Base-by-base conservation (phyloP, 2,888 invertebrate genomes). In the Ariolimax columbianus region DNA sequence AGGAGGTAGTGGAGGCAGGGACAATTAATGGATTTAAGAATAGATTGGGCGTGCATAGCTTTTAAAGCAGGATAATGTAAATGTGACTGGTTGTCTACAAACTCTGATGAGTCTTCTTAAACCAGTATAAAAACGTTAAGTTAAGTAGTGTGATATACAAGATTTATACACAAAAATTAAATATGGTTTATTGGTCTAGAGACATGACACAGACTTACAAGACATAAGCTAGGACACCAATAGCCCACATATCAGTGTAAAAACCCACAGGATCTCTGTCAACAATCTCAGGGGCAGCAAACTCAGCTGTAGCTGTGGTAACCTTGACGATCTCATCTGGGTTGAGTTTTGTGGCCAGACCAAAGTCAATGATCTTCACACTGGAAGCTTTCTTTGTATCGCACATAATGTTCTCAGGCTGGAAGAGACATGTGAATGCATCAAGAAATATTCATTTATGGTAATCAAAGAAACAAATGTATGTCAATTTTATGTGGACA, bases 201-300 rank as follows among this genome's bases (percentile, higher is more conserved):
- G 23, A 63, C 59, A n/a, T n/a, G 59, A 75, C 9, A 47, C 30
- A 19, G 63, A 96, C 97, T 97, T 95, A 98, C 97, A 99, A 95
- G 68, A 99, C 99, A 93, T 99, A 99, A 30, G 97, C 96, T n/a
- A 99, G 95, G 1, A 99, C 99, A 92, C 99, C 99, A 55, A 98
- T 97, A 63, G 99, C 99, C 99, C 99, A 99, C 99, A 99, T 99
- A 94, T 99, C 99, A 0, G 99, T 99, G 95, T 99, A 99, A 95
- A 99, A 99, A 83, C 99, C 99, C 87, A 99, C 99, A 0, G 99
- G 98, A 94, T 99, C 99, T 30, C 99, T 96, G 93, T 99, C 98
- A 0, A 99, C 99, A 88, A 99, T 98, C 95, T 99, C 99, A 0
- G 99, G 99, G 70, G 99, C 99, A 2, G 99, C 99, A 95, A 99